Conservation (phyloP, 1,140 invertebrate genomes). For the Drosophila ficusphila region DNA sequence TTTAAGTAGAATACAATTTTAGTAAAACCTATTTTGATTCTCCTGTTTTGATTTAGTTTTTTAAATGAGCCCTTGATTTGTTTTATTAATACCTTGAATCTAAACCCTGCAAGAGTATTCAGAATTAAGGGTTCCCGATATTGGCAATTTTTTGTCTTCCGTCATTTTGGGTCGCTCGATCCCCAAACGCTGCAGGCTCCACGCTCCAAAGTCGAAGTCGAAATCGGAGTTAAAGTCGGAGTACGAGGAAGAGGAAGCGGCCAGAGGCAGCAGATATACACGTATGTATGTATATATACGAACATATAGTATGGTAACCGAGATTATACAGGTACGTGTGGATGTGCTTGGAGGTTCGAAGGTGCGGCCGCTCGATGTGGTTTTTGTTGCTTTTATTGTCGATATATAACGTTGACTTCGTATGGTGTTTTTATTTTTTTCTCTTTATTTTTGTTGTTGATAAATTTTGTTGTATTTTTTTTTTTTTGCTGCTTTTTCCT, state of each 20-base stretch:
- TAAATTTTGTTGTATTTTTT: slow-evolving; percentile 42
- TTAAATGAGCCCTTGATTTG: too few relatives aligned
- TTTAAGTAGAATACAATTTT: too few relatives aligned
- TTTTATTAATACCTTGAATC: too few relatives aligned
- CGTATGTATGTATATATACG: not conserved
- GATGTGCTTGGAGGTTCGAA: slow-evolving; percentile 51
- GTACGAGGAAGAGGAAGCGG: slow-evolving; percentile 49
- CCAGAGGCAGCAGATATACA: slow-evolving; percentile 25
- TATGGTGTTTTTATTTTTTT: slow-evolving; percentile 37
- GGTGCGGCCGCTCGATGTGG: slow-evolving; percentile 61
- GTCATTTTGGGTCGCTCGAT: slow-evolving; percentile 57
- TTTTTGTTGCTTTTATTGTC: slow-evolving; percentile 62
- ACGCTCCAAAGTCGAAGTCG: not conserved
- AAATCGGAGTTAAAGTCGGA: slow-evolving; percentile 7
- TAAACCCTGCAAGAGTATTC: not conserved
- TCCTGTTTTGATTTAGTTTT: too few relatives aligned
- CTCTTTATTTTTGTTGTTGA: slow-evolving; percentile 20
- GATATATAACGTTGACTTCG: slow-evolving; percentile 68
- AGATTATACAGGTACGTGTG: slow-evolving; percentile 41
- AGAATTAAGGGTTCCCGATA: not conserved
- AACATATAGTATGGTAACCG: slow-evolving; percentile 39
- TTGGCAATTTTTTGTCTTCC: slow-evolving; percentile 14
- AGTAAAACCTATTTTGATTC: too few relatives aligned
- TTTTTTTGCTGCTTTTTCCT: slow-evolving; percentile 44
- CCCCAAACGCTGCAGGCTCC: slow-evolving; percentile 35